Conservation (phyloP, 2,797 vertebrate genomes). For the Poecilia velifera region DNA sequence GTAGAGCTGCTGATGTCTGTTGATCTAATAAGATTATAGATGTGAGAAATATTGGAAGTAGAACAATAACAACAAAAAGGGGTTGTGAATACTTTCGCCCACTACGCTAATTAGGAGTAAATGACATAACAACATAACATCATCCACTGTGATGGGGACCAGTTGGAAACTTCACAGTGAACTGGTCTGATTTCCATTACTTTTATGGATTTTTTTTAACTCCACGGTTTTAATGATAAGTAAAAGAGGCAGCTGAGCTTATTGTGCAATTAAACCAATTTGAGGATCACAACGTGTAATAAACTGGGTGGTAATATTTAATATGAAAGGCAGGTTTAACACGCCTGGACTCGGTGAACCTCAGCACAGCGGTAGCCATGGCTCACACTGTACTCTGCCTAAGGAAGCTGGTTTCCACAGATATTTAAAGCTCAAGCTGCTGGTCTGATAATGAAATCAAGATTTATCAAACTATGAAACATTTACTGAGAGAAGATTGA, state of each 20-base stretch:
- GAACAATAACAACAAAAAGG: no score
- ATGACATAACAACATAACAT: conserved; percentile 51
- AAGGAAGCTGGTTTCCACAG: background rate
- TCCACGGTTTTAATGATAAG: conserved; percentile 45
- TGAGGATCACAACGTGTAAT: conserved; percentile 47
- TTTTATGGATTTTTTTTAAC: conserved; percentile 45
- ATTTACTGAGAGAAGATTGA: background rate
- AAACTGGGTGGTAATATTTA: conserved; percentile 47
- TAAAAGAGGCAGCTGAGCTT: conserved; percentile 29
- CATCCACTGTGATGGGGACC: conserved; percentile 25
- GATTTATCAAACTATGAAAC: conserved; percentile 19
- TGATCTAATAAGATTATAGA: conserved; percentile 36
- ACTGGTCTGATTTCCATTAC: conserved; percentile 21
- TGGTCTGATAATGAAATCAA: conserved; percentile 36
- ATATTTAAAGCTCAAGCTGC: conserved; percentile 12
- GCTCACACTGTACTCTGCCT: conserved; percentile 5
- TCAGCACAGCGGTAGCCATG: conserved; percentile 17
- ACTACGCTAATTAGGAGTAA: conserved; percentile 42
- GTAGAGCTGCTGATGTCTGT: conserved; percentile 17
- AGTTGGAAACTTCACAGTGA: conserved; percentile 13
- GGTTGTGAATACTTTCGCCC: background rate
- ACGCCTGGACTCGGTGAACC: conserved; percentile 5
- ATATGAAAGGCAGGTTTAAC: conserved; percentile 12
- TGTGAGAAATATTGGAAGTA: conserved; percentile 1
- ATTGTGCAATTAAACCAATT: conserved; percentile 56